Evolutionary conservation across 1,140 invertebrate genomes (phyloP).

Genomic region (Subanguina moxae): DNA sequence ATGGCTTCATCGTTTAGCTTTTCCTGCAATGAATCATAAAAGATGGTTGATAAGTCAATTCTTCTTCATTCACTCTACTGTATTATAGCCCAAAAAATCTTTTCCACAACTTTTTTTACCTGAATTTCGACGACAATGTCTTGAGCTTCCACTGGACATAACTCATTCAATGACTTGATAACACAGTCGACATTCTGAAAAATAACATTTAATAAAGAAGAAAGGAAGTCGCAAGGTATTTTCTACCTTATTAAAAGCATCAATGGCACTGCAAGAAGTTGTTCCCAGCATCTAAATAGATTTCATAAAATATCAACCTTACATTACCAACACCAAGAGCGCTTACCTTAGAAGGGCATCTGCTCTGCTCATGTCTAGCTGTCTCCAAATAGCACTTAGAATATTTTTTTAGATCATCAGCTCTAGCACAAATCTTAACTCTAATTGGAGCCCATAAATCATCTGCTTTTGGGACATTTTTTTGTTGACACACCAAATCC

Average conservation of each 20-base stretch:
- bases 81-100: too few relatives aligned
- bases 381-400: slow-evolving; percentile 22
- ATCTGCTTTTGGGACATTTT: neutral
- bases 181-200: slow-evolving; percentile 47
- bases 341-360: slow-evolving; percentile 13
- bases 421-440: slow-evolving; percentile 15
- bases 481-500: slow-evolving; percentile 21
- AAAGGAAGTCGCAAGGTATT: too few relatives aligned
- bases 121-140: slow-evolving; percentile 51
- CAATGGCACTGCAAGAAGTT: slow-evolving; percentile 42
- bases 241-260: slow-evolving; percentile 46
- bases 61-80: too few relatives aligned
- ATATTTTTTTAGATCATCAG: slow-evolving; percentile 21
- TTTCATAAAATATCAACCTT: slow-evolving; percentile 3
- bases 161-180: slow-evolving; percentile 46
- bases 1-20: slow-evolving; percentile 56
- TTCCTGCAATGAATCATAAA: slow-evolving; percentile 15
- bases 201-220: too few relatives aligned
- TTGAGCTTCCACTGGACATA: slow-evolving; percentile 52
- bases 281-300: slow-evolving; percentile 20
- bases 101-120: slow-evolving; percentile 27
- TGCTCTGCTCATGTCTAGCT: neutral
- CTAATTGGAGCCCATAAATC: slow-evolving; percentile 27
- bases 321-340: too few relatives aligned
- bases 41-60: too few relatives aligned